Evolutionary conservation across 2,113 vertebrate species (phyloP), one percentile per base, ranked within the genome.

Genomic region (Platichthys stellatus): DNA sequence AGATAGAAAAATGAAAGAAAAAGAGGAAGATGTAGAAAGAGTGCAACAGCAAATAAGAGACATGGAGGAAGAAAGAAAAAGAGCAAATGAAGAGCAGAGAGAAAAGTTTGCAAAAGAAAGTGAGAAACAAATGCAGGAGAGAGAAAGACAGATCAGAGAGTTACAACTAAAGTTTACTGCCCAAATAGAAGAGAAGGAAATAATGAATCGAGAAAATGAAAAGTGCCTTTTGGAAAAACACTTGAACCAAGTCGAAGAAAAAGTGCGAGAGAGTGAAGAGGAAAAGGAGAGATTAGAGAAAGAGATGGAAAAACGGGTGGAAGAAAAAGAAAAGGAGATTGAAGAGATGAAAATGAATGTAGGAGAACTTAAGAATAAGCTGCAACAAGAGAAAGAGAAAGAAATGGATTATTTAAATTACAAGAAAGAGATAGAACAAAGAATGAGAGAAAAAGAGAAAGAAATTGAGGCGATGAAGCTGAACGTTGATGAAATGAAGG

Each of bases 341-440:
- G 21, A 77, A n/a, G 73, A 65, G 24, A 26, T 71, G 7, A 63
- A 51, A 47, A 1, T 4, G 18, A 66, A 65, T 0, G 28, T 67
- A 5, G 14, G 64, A 11, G 80, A 84, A 49, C 74, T 72, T 21
- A 76, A 72, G 45, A 63, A 68, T 13, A 65, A 72, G 23, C 20
- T 86, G n/a, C 65, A 18, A 69, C 56, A 80, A 17, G 76, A 71
- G 23, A 61, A 73, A 7, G 69, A 81, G 61, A 66, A 72, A 57
- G 80, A 81, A 58, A 26, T 0, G 0, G 13, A 65, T 21, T 23
- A 62, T 43, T 26, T 68, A 2, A 74, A 43, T 23, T 0, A 17
- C 51, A 68, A 35, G n/a, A 72, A 58, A 31, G 53, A 71, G 1
- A 21, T 60, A 9, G 78, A 86, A 47, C 20, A 76, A 56, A 61